Evolutionary conservation across 2,888 invertebrate genomes (phyloP).

Genomic region (Ophion ventricosus): DNA sequence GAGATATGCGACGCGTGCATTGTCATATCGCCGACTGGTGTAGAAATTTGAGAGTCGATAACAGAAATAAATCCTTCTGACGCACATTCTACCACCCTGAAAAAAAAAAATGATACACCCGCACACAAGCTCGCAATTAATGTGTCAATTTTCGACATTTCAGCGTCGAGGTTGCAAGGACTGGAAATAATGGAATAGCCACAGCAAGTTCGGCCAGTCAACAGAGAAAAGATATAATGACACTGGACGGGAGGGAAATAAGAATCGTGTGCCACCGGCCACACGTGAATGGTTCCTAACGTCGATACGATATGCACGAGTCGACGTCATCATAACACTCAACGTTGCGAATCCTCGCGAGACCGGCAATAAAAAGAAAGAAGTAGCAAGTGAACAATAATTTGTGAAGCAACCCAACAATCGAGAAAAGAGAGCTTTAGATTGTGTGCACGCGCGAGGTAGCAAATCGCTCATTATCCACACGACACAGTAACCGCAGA

Average conservation of each 20-base stretch:
- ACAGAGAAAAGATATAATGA: not conserved
- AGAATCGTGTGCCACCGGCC: conserved; percentile 7
- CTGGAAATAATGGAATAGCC: not conserved
- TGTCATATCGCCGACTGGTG: not conserved
- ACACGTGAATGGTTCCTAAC: conserved; percentile 34
- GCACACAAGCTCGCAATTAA: not conserved
- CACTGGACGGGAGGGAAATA: not conserved
- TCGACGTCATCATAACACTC: not conserved
- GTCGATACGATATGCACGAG: conserved; percentile 23
- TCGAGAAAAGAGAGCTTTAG: not conserved
- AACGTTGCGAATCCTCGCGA: not conserved
- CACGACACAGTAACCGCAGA: not conserved
- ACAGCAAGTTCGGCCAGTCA: not conserved
- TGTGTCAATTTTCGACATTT: conserved; percentile 17
- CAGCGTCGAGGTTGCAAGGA: conserved; percentile 25
- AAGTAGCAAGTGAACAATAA: not conserved
- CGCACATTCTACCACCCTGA: not conserved
- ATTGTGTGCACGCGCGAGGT: not conserved
- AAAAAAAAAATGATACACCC: not conserved
- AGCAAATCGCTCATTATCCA: not conserved
- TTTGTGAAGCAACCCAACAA: not conserved
- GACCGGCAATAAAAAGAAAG: not conserved
- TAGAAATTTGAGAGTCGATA: not conserved
- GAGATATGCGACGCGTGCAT: conserved; percentile 32
- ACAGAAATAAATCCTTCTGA: not conserved